Evolutionary conservation across 2,888 invertebrate genomes (phyloP), one percentile per base, ranked within the genome.

Genomic region (Frankliniella intonsa): DNA sequence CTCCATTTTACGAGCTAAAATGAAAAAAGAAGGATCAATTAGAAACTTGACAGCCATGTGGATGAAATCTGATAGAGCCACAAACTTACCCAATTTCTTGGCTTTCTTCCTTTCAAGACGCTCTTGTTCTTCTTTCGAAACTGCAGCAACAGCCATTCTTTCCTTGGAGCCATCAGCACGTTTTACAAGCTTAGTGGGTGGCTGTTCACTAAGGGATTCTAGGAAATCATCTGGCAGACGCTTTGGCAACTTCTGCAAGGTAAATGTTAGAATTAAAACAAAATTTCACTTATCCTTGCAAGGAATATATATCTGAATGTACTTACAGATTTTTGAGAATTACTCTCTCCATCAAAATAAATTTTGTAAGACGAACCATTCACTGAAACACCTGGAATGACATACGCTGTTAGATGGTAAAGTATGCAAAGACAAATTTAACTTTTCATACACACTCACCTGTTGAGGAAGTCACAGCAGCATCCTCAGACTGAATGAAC

Each of bases 151-250:
- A 22, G n/a, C 22, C 22, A 22, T 10, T 9, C 25, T 76, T 25
- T 76, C 69, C 25, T 22, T 76, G 22, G 25, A 25, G 3, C 69
- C 69, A 25, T 76, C 69, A 22, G 69, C 12, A 11, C 25, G 69
- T 76, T 25, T 76, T 12, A 25, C 10, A 25, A 25, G 11, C 12
- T 76, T 76, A 8, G 69, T 76, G 8, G 25, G 9, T 9, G 69
- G 69, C 25, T 76, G 69, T 25, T 76, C 69, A 76, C 69, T 76
- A 8, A 76, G 69, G 12, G 69, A 76, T 76, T 76, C 69, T 25
- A 76, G 25, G 11, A 76, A 8, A 25, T 76, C 69, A 76, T 12
- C 25, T 22, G 69, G 69, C 25, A 76, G 25, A 22, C 69, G 69
- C 12, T 76, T 76, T 25, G 69, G 69, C 12, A 25, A 19, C 19